A percentile compares a stretch with the other conserved stretches of the same genome.
phyloP scores from a whole-genome alignment of 2,797 vertebrate species.

The Lemur catta region DNA sequence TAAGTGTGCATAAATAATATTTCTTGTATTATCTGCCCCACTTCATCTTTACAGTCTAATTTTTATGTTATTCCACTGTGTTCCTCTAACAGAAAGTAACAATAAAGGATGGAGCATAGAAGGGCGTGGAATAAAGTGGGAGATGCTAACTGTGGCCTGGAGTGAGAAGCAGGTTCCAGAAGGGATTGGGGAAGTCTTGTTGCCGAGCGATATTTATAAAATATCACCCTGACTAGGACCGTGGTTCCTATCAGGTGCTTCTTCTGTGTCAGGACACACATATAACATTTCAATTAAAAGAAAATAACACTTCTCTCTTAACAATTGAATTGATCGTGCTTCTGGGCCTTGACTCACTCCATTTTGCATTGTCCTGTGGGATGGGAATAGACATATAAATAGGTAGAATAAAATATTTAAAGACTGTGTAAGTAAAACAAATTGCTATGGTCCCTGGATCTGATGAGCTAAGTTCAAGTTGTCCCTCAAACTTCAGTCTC shows the following conservation, averaged over 20 bases:
- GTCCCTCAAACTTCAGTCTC: background rate
- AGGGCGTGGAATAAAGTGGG: background rate
- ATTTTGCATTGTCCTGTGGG: background rate
- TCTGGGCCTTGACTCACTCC: background rate
- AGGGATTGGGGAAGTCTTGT: background rate
- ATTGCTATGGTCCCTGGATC: rapidly evolving
- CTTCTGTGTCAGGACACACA: background rate
- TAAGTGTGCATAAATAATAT: background rate
- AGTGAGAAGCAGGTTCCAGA: background rate
- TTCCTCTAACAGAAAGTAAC: background rate
- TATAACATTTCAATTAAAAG: background rate
- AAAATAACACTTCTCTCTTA: background rate
- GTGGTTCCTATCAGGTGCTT: background rate
- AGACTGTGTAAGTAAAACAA: too few species aligned
- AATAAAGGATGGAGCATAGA: background rate
- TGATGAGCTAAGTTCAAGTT: background rate
- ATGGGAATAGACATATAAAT: background rate
- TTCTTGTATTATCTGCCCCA: background rate
- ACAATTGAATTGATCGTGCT: background rate
- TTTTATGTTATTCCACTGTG: background rate
- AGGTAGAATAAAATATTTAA: background rate
- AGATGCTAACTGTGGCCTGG: background rate
- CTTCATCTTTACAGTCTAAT: background rate
- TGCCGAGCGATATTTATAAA: background rate
- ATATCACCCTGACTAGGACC: background rate